Conservation (phyloP, 1,140 invertebrate species). For the Carcinoscorpius rotundicauda region DNA sequence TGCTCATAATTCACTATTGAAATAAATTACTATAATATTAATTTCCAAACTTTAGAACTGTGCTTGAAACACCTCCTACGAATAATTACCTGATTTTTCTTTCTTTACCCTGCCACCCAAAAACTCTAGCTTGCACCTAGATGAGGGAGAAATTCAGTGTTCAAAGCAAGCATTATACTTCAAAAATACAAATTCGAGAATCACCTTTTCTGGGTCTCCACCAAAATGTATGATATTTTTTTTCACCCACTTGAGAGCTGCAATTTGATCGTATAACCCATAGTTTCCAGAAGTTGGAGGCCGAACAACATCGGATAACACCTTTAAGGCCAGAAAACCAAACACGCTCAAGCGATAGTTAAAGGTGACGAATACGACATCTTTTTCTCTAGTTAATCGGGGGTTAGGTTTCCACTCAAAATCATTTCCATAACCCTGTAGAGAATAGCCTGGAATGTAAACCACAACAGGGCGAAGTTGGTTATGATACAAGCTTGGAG, state of each 20-base stretch:
- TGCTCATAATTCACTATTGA: too few species aligned
- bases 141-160: too few species aligned
- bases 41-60: too few species aligned
- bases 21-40: too few species aligned
- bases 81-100: too few species aligned
- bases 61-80: too few species aligned
- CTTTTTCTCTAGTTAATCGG: slow-evolving; percentile 50
- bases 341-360: slow-evolving; percentile 59
- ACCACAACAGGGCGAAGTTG: slow-evolving; percentile 64
- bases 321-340: slow-evolving; percentile 59
- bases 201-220: slow-evolving; percentile 44
- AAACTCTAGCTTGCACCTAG: too few species aligned
- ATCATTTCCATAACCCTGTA: slow-evolving; percentile 22
- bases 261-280: slow-evolving; percentile 62
- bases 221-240: slow-evolving; percentile 62
- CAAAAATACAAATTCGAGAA: slow-evolving; percentile 35
- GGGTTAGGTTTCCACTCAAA: slow-evolving; percentile 33
- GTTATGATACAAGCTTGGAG: slow-evolving; percentile 42
- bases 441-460: slow-evolving; percentile 48
- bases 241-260: slow-evolving; percentile 63
- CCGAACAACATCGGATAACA: slow-evolving; percentile 42
- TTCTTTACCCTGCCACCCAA: too few species aligned
- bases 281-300: slow-evolving; percentile 65
- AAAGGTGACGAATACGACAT: slow-evolving; percentile 68
- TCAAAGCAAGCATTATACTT: too few species aligned